Conservation (phyloP, 2,888 invertebrate species). For the Amiota minor region DNA sequence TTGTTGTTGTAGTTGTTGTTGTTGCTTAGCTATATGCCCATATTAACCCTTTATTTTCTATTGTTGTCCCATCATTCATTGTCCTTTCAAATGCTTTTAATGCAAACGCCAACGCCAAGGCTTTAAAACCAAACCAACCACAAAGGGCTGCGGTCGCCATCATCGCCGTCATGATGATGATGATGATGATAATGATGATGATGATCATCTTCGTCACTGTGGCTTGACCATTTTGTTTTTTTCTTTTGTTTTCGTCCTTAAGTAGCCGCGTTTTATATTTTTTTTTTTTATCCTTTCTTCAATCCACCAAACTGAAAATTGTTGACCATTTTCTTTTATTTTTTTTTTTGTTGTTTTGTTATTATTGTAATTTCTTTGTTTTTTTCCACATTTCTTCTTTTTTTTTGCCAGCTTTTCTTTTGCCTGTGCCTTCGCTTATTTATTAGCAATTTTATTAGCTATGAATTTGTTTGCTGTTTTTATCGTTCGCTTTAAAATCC, state of each 20-base stretch:
- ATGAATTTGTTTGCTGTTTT: conserved; percentile 65
- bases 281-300: conserved; percentile 15
- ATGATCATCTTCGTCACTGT: too few species aligned
- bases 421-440: conserved; percentile 55
- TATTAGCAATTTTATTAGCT: conserved; percentile 67
- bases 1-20: too few species aligned
- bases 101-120: background rate
- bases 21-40: background rate
- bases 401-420: background rate
- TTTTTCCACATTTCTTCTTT: conserved; percentile 5
- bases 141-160: background rate
- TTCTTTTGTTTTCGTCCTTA: background rate
- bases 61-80: too few species aligned
- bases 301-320: background rate
- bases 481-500: conserved; percentile 48
- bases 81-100: too few species aligned
- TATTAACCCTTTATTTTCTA: conserved; percentile 2
- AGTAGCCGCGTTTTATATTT: background rate
- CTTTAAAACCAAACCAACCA: background rate
- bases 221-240: background rate
- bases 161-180: background rate
- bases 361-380: conserved; percentile 1
- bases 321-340: background rate
- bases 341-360: conserved; percentile 2
- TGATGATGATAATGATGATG: too few species aligned